phyloP scores from a whole-genome alignment of 2,888 invertebrate species.

The Disparrhopalites patrizii region DNA sequence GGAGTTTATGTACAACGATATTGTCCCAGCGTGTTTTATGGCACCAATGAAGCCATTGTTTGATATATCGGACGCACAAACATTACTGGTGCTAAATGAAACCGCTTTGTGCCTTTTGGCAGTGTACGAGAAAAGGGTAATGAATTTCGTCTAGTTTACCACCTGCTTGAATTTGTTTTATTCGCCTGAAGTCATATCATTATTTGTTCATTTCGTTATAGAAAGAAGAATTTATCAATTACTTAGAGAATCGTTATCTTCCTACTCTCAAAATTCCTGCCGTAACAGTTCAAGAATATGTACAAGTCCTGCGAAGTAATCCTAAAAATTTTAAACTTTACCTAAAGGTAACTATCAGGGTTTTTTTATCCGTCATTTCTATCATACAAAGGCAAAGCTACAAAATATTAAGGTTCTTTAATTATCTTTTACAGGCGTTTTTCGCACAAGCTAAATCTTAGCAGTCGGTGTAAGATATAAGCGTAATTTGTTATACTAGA shows the following conservation, averaged over 20 bases:
- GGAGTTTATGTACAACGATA: slow-evolving; percentile 55
- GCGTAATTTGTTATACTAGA: too few relatives aligned
- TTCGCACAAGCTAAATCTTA: slow-evolving; percentile 34
- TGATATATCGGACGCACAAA: slow-evolving; percentile 56
- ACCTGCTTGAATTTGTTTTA: neutral
- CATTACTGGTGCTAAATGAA: slow-evolving; percentile 52
- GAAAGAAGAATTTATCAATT: slow-evolving; percentile 54
- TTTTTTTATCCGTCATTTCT: neutral
- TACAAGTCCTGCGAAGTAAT: slow-evolving; percentile 53
- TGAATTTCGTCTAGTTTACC: neutral
- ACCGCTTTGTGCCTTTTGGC: slow-evolving; percentile 50
- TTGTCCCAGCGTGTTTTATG: slow-evolving; percentile 57
- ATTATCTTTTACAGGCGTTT: slow-evolving; percentile 30
- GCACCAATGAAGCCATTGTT: slow-evolving; percentile 56
- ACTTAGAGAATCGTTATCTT: slow-evolving; percentile 53
- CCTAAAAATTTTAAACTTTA: slow-evolving; percentile 54
- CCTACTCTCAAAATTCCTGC: slow-evolving; percentile 53
- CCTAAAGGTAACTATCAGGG: slow-evolving; percentile 53
- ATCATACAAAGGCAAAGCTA: neutral
- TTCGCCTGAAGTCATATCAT: neutral
- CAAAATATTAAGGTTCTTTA: slow-evolving; percentile 10
- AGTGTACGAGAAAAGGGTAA: slow-evolving; percentile 50
- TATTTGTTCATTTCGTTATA: slow-evolving; percentile 34
- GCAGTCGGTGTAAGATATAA: too few relatives aligned
- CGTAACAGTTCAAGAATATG: slow-evolving; percentile 52